Evolutionary conservation across 2,113 vertebrate genomes (phyloP).

Genomic region (Camelus dromedarius): DNA sequence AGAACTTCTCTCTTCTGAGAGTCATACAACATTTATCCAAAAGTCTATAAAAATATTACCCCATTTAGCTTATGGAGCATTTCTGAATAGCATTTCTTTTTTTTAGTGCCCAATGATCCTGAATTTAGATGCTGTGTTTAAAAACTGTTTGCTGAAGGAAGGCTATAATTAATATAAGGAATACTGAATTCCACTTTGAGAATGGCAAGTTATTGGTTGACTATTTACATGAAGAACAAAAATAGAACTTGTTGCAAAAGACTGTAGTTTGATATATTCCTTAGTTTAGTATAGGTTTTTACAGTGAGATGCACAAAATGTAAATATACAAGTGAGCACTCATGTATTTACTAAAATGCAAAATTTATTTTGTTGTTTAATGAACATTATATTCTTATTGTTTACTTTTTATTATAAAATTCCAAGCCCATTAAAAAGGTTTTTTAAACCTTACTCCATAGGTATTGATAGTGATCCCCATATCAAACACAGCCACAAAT

Average conservation of each 20-base stretch:
- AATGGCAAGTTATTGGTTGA: background rate
- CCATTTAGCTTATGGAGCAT: background rate
- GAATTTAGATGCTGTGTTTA: conserved; percentile 54
- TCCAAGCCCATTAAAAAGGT: too few relatives aligned
- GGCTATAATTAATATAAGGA: conserved; percentile 23
- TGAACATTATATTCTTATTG: too few relatives aligned
- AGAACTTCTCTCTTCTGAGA: conserved; percentile 55
- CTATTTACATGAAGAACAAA: conserved; percentile 29
- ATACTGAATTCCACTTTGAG: background rate
- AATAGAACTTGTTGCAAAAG: background rate
- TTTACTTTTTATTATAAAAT: too few relatives aligned
- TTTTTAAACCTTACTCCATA: too few relatives aligned
- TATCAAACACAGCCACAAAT: too few relatives aligned
- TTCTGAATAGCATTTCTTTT: conserved; percentile 38
- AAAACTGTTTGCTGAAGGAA: background rate
- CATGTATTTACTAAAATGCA: background rate
- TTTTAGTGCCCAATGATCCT: background rate
- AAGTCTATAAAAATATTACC: conserved; percentile 40
- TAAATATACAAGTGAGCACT: background rate
- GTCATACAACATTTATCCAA: background rate
- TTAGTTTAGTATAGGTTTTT: background rate
- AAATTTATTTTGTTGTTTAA: background rate
- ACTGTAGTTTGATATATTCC: background rate
- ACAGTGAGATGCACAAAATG: background rate
- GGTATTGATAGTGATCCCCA: too few relatives aligned